Evolutionary conservation across 2,888 invertebrate genomes (phyloP).

Genomic region (Perizoma flavofasciatum): DNA sequence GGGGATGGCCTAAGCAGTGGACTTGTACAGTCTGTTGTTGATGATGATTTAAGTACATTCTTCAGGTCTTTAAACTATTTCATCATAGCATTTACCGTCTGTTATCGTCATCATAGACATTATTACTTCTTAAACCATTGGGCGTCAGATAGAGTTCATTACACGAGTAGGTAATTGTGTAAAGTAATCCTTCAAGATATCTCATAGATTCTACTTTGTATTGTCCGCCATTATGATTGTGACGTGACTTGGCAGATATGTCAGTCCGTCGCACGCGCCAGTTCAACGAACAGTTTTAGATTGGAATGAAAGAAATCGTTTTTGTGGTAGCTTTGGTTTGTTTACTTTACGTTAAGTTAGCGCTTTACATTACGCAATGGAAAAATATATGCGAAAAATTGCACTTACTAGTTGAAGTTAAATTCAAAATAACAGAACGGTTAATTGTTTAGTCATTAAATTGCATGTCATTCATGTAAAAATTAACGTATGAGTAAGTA

Average conservation of each 20-base stretch:
- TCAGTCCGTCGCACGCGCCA: constrained; percentile 68
- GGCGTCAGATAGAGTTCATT: constrained; percentile 59
- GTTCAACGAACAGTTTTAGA: constrained; percentile 68
- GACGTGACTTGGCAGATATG: constrained; percentile 76
- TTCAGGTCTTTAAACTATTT: constrained; percentile 6
- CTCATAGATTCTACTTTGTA: constrained; percentile 75
- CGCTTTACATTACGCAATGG: too few relatives aligned
- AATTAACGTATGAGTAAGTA: too few relatives aligned
- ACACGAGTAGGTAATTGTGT: constrained; percentile 74
- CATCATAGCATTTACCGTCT: constrained; percentile 19
- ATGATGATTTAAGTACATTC: neutral
- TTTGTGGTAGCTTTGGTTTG: constrained; percentile 55
- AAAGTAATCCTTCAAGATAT: constrained; percentile 78
- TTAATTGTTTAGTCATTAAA: too few relatives aligned
- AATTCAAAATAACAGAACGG: too few relatives aligned
- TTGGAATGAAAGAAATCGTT: constrained; percentile 49
- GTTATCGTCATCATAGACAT: neutral
- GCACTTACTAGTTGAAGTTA: too few relatives aligned
- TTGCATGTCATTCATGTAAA: too few relatives aligned
- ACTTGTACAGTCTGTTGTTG: too few relatives aligned
- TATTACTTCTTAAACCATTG: too few relatives aligned
- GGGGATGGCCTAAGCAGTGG: too few relatives aligned
- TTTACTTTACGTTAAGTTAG: constrained; percentile 43
- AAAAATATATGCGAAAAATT: too few relatives aligned
- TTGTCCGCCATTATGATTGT: constrained; percentile 73